A percentile compares a stretch with the other conserved stretches of the same genome.
Evolutionary conservation across 2,888 invertebrate genomes (phyloP).

Genomic region (Cybosia mesomella): DNA sequence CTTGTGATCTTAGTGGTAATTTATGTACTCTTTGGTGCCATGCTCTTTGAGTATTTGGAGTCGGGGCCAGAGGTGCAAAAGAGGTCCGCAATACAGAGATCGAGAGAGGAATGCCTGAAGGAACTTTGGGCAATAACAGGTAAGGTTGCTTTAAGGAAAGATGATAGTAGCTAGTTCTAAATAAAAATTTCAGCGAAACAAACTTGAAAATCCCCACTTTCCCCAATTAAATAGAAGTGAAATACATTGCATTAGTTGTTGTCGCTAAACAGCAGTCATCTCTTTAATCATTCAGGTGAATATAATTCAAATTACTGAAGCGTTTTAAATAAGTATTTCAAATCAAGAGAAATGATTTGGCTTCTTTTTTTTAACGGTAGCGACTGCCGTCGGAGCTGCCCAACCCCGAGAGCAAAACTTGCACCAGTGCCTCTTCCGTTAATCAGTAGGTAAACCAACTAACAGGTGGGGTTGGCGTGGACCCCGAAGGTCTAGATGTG

Average conservation of each 20-base stretch:
- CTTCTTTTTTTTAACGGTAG: too few relatives aligned
- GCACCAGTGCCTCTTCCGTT: too few relatives aligned
- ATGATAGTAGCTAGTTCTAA: not conserved
- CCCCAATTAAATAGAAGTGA: not conserved
- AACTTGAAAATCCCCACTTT: not conserved
- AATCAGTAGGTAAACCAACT: too few relatives aligned
- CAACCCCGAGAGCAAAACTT: too few relatives aligned
- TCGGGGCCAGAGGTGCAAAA: constrained; percentile 89
- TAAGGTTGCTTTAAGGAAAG: constrained; percentile 67
- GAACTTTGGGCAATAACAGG: constrained; percentile 94
- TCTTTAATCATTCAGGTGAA: too few relatives aligned
- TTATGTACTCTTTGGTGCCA: constrained; percentile 91
- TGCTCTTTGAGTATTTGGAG: constrained; percentile 92
- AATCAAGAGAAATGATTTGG: too few relatives aligned
- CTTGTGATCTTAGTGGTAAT: constrained; percentile 90
- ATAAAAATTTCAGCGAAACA: not conserved
- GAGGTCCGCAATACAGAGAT: constrained; percentile 88
- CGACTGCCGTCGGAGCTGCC: too few relatives aligned
- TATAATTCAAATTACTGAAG: too few relatives aligned
- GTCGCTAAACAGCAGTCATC: too few relatives aligned
- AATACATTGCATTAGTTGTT: not conserved
- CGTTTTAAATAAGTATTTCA: too few relatives aligned
- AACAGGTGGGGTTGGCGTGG: too few relatives aligned
- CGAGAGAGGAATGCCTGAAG: constrained; percentile 89
- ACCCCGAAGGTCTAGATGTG: too few relatives aligned